phyloP scores from a whole-genome alignment of 2,113 vertebrate species.

The Phainopepla nitens region DNA sequence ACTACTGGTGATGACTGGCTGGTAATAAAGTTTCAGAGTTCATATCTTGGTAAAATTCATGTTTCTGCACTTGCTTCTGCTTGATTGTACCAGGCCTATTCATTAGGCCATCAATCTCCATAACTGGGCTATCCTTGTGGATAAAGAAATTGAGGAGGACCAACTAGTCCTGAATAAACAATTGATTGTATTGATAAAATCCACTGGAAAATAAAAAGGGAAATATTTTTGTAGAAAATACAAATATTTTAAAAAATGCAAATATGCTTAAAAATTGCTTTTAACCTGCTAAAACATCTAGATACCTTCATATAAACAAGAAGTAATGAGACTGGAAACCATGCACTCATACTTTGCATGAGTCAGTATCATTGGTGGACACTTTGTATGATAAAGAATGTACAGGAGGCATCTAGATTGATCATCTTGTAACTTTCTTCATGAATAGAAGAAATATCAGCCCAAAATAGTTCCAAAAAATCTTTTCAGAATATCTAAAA shows the following conservation, averaged over 20 bases:
- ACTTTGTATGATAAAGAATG: background rate
- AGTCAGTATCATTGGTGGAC: background rate
- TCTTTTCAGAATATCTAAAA: background rate
- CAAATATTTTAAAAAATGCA: fast-evolving
- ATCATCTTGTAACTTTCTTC: background rate
- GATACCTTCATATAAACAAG: background rate
- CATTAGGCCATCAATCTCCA: background rate
- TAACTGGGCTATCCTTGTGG: background rate
- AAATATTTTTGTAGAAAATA: background rate
- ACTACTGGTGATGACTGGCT: background rate
- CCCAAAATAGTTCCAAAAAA: background rate
- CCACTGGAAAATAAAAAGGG: background rate
- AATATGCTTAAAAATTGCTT: background rate
- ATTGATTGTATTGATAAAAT: background rate
- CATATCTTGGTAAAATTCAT: background rate
- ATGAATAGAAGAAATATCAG: background rate
- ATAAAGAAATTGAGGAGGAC: background rate
- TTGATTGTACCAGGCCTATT: background rate
- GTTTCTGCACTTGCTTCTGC: background rate
- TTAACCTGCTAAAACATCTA: background rate
- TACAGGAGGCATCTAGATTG: background rate
- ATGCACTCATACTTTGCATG: background rate
- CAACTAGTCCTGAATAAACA: background rate
- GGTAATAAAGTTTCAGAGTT: background rate
- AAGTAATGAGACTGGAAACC: background rate